Evolutionary conservation across 2,113 vertebrate genomes (phyloP), one percentile per base, ranked within the genome.

Genomic region (Larimichthys polyactis): DNA sequence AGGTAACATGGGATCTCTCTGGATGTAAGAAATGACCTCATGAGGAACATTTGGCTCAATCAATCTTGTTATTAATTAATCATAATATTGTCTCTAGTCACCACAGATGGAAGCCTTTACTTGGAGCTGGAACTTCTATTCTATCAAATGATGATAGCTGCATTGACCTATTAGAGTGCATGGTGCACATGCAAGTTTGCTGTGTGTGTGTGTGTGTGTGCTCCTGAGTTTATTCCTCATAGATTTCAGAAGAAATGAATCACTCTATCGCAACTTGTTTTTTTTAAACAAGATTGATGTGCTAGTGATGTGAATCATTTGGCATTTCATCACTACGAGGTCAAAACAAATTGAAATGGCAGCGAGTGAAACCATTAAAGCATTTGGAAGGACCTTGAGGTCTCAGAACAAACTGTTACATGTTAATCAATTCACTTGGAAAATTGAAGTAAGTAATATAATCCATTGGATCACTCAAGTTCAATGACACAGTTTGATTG

Each of bases 51-150:
- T 92, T 90, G 86, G 89, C 90, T 36, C 90, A 90, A 91, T 93
- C 91, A 89, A 83, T 90, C 88, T 65, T 70, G 75, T 85, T 86
- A 82, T 92, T 91, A 93, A 91, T 94, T 92, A 93, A 94, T 95
- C 89, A 93, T 62, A 89, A 88, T 87, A 87, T 90, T 91, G 92
- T 90, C 88, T 86, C 81, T 80, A 74, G 71, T 87, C 67, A 83
- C 82, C 81, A 82, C 87, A 90, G 83, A 88, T 88, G 87, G 84
- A 90, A 90, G 55, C 79, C 67, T 67, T 90, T 85, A 66, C 58
- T 79, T 27, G 15, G 67, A 44, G 63, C 85, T 84, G 87, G 84
- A 90, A 89, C 87, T 83, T 92, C 89, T 78, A 89, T 90, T n/a
- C n/a, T 91, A 91, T 90, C 78, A 82, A 55, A 91, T 87, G 78